A percentile compares a stretch with the other conserved stretches of the same genome.
Evolutionary conservation across 2,113 vertebrate genomes (phyloP).

Genomic region (Stictonetta naevosa): DNA sequence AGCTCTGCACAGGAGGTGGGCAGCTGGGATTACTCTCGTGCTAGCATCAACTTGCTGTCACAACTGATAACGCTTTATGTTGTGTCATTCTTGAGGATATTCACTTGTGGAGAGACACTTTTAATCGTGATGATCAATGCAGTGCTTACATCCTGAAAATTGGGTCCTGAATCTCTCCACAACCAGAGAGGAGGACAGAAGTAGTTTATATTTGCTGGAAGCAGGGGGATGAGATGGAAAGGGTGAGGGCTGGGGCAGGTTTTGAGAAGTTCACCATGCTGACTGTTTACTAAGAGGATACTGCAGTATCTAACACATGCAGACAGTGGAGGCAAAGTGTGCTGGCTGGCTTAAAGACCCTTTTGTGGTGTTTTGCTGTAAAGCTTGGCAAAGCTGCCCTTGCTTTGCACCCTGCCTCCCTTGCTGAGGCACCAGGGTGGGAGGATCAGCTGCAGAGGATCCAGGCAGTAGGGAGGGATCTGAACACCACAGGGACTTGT

Average conservation of each 20-base stretch:
- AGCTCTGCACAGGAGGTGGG: not conserved
- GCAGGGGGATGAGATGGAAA: not conserved
- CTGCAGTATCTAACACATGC: not conserved
- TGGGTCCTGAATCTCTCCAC: not conserved
- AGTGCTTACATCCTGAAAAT: not conserved
- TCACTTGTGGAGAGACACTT: not conserved
- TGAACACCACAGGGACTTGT: not conserved
- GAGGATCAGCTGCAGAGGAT: constrained; percentile 19
- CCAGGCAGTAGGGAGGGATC: not conserved
- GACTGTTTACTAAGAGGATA: not conserved
- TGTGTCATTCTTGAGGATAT: not conserved
- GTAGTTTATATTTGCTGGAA: not conserved
- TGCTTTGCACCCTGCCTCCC: not conserved
- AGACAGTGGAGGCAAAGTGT: not conserved
- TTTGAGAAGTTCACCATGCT: not conserved
- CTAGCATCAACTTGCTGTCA: not conserved
- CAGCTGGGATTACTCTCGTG: not conserved
- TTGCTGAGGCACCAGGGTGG: not conserved
- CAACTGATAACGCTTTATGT: not conserved
- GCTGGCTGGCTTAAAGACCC: not conserved
- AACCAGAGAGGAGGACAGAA: not conserved
- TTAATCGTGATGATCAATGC: not conserved
- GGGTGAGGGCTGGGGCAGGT: not conserved
- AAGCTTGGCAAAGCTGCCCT: not conserved
- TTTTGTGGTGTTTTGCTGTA: not conserved